These are phyloP conservation scores for Gulo gulo DNA, from an alignment of 2,113 vertebrate genomes.

Conservation along the genomic window DNA sequence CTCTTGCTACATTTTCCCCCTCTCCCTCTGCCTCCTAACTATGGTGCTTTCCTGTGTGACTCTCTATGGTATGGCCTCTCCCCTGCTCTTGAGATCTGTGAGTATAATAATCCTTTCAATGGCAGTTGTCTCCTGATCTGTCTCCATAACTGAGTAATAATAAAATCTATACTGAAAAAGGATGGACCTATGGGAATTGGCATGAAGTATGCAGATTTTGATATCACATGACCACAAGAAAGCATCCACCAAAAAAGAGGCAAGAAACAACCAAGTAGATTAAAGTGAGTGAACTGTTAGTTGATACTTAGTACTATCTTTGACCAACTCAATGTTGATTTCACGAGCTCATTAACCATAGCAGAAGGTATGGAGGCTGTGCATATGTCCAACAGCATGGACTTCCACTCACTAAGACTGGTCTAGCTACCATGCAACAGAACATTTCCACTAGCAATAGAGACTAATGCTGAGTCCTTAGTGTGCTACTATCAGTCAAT, in stretches of 20 bases:
- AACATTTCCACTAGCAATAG: not conserved
- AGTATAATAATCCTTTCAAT: not conserved
- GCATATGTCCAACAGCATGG: not conserved
- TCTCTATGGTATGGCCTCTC: not conserved
- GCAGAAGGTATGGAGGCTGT: not conserved
- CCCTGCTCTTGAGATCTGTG: not conserved
- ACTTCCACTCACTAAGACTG: not conserved
- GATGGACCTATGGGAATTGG: not conserved
- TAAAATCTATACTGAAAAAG: not conserved
- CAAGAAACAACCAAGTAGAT: not conserved
- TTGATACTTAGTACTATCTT: not conserved
- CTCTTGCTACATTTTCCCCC: not conserved
- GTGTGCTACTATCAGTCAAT: not conserved
- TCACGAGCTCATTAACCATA: not conserved
- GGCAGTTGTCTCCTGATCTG: not conserved
- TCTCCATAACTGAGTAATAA: not conserved
- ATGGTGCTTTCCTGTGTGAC: not conserved
- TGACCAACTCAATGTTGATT: not conserved
- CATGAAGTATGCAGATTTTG: not conserved
- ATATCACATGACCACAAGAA: not conserved
- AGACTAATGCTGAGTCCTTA: not conserved
- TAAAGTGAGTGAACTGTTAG: not conserved
- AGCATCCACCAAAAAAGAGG: not conserved
- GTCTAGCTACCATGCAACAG: not conserved
- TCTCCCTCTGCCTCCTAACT: not conserved